Evolutionary conservation across 2,797 vertebrate genomes (phyloP).

Genomic region (Anabas testudineus): DNA sequence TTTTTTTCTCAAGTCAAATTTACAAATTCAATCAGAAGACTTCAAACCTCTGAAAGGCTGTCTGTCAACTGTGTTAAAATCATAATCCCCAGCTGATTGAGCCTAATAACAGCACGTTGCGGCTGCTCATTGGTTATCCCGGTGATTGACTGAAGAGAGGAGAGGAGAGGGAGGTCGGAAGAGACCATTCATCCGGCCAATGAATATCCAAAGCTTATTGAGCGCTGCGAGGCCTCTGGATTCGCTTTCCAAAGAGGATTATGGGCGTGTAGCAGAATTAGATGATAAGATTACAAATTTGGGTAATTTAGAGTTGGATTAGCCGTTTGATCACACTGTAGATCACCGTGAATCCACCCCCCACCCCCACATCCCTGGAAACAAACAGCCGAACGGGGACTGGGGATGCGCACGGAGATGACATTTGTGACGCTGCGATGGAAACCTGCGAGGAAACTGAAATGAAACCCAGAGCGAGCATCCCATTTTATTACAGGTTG

Average conservation of each 20-base stretch:
- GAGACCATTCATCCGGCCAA: conserved; percentile 70
- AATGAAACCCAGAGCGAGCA: conserved; percentile 36
- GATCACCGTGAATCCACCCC: conserved; percentile 15
- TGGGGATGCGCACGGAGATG: conserved; percentile 49
- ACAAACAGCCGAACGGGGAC: conserved; percentile 19
- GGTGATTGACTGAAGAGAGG: conserved; percentile 44
- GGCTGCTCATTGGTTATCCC: conserved; percentile 69
- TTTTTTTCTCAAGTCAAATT: too few relatives aligned
- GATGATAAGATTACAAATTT: conserved; percentile 52
- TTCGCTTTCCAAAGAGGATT: conserved; percentile 57
- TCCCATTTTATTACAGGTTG: conserved; percentile 18
- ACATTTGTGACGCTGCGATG: conserved; percentile 51
- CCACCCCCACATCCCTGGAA: conserved; percentile 24
- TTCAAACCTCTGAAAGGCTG: background rate
- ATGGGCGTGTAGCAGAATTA: conserved; percentile 30
- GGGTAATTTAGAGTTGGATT: conserved; percentile 71
- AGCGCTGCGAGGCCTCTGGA: background rate
- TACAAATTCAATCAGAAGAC: too few relatives aligned
- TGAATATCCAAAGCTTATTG: conserved; percentile 23
- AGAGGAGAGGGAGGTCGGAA: conserved; percentile 57
- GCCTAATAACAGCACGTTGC: conserved; percentile 57
- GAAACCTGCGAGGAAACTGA: conserved; percentile 41
- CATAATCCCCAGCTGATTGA: conserved; percentile 31
- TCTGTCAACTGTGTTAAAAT: background rate
- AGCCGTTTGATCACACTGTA: conserved; percentile 11